phyloP scores from a whole-genome alignment of 2,888 invertebrate species.

The Dolichomitus sp. region DNA sequence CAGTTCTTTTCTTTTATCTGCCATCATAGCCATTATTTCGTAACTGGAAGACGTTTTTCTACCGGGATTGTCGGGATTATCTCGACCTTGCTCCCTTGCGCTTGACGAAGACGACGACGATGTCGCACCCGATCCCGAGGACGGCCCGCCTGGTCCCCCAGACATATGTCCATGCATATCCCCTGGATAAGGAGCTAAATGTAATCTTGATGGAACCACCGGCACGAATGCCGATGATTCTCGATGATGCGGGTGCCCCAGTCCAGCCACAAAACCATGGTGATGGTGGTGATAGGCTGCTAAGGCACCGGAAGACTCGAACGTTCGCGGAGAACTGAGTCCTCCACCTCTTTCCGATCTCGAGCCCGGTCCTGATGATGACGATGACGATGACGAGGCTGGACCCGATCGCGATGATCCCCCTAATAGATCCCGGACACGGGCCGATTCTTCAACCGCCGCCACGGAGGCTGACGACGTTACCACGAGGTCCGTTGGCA shows the following conservation, averaged over 20 bases:
- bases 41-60: constrained; percentile 88
- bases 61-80: constrained; percentile 78
- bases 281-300: constrained; percentile 90
- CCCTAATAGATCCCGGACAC: constrained; percentile 77
- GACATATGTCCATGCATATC: constrained; percentile 90
- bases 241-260: constrained; percentile 88
- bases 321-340: constrained; percentile 87
- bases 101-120: constrained; percentile 76
- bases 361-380: constrained; percentile 78
- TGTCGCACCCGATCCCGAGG: constrained; percentile 29
- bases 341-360: constrained; percentile 75
- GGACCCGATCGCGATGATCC: constrained; percentile 75
- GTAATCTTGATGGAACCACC: constrained; percentile 93
- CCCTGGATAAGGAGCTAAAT: constrained; percentile 91
- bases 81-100: constrained; percentile 78
- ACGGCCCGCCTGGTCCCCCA: constrained; percentile 72
- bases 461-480: constrained; percentile 79
- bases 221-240: constrained; percentile 96
- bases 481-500: constrained; percentile 85
- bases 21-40: constrained; percentile 96
- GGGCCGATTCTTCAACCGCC: constrained; percentile 79
- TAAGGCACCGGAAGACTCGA: constrained; percentile 89
- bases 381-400: constrained; percentile 70
- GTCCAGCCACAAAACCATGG: constrained; percentile 81
- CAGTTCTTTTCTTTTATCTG: constrained; percentile 94